Conservation (phyloP, 1,140 invertebrate genomes). For the Pseudobourletiella spinata region DNA sequence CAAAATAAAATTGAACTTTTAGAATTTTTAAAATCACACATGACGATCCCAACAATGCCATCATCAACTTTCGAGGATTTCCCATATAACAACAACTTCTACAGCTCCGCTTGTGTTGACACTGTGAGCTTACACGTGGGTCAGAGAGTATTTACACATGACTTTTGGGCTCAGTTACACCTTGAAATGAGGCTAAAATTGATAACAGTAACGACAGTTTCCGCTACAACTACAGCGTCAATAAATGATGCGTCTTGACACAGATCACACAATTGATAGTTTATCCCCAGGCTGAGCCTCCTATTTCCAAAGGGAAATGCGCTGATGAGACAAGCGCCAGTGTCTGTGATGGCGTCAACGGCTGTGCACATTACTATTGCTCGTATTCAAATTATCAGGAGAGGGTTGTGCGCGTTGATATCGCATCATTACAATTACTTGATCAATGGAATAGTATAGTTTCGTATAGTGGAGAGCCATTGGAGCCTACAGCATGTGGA, state of each 20-base stretch:
- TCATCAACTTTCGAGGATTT: too few relatives aligned
- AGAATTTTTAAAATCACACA: not conserved
- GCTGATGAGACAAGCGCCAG: not conserved
- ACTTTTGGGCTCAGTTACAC: not conserved
- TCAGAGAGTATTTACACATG: not conserved
- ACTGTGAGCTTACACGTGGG: too few relatives aligned
- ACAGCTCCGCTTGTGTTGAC: too few relatives aligned
- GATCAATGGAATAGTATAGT: not conserved
- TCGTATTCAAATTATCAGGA: not conserved
- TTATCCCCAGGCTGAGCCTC: constrained; percentile 13
- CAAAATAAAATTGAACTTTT: constrained; percentile 37
- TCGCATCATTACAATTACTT: not conserved
- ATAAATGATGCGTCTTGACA: constrained; percentile 22
- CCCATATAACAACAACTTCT: too few relatives aligned
- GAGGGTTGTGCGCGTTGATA: not conserved
- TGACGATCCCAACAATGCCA: too few relatives aligned
- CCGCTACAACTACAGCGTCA: not conserved
- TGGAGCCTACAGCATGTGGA: too few relatives aligned
- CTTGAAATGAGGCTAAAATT: not conserved
- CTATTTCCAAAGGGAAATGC: not conserved
- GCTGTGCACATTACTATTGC: not conserved
- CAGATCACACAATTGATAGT: constrained; percentile 25
- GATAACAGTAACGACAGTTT: not conserved
- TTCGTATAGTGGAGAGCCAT: too few relatives aligned
- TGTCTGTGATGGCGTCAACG: not conserved